Percentiles rank a stretch among this genome's conserved stretches.
These are phyloP conservation scores for Perca fluviatilis DNA, from an alignment of 2,113 vertebrate species.

Conservation along the genomic window DNA sequence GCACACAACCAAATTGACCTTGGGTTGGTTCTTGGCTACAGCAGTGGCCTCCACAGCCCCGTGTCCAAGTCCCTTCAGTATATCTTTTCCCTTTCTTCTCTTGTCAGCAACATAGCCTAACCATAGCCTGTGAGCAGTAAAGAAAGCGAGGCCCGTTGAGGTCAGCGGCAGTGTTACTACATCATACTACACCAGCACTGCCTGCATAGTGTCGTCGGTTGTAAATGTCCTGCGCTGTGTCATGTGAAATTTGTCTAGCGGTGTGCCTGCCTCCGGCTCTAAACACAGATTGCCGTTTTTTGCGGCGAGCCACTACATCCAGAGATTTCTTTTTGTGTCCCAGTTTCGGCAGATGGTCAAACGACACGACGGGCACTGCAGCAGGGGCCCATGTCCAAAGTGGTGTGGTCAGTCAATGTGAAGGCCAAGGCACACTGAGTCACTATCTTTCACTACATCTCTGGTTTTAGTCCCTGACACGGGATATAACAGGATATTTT, in stretches of 20 bases:
- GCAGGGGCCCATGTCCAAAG: conserved; percentile 58
- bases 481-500: conserved; percentile 15
- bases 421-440: conserved; percentile 61
- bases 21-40: conserved; percentile 30
- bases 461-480: conserved; percentile 34
- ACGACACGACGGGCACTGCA: conserved; percentile 55
- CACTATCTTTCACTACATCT: conserved; percentile 39
- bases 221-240: conserved; percentile 81
- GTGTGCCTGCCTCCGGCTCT: conserved; percentile 68
- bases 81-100: conserved; percentile 56
- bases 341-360: conserved; percentile 59
- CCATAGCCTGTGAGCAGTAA: conserved; percentile 38
- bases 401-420: conserved; percentile 67
- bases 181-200: conserved; percentile 42
- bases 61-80: conserved; percentile 32
- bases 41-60: conserved; percentile 17
- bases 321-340: conserved; percentile 71
- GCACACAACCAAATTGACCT: conserved; percentile 17
- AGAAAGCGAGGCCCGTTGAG: conserved; percentile 58
- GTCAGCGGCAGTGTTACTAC: conserved; percentile 64
- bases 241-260: conserved; percentile 77
- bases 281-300: conserved; percentile 77
- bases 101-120: conserved; percentile 59
- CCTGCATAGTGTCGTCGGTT: conserved; percentile 62
- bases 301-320: conserved; percentile 74